Base-by-base conservation (phyloP, 2,888 invertebrate species). In the Cantharis nigra region DNA sequence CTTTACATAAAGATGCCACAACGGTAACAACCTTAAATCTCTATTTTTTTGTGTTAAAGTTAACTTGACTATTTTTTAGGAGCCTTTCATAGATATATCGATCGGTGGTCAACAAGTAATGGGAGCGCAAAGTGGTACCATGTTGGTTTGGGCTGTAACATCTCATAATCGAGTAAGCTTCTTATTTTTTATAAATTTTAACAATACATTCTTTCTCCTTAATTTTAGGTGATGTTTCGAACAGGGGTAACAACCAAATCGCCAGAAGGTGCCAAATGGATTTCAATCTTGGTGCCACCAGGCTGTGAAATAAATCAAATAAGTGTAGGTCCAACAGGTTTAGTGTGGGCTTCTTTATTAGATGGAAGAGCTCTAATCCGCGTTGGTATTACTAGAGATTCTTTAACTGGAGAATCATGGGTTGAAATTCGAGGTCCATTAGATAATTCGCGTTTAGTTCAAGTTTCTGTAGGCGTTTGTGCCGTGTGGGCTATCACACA, bases 61-160 rank as follows among this genome's bases (percentile, higher is more conserved):
- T 49, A 14, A 63, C 18, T n/a, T 49, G 11, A n/a, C 5, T n/a
- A n/a, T 14, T 26, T 65, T 79, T 78, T 81, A 94, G 91, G 97
- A 98, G 87, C 97, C 97, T 4, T 97, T 98, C 85, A 96, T 97
- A 85, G 97, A 97, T 90, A 92, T 98, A 69, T 92, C 94, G 78
- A 94, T 97, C 82, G 97, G 97, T 49, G 97, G 97, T 26, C 94
- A 94, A 85, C 93, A 93, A 85, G 91, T 97, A 81, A 94, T 96
- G 71, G 95, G 95, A 85, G 94, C 94, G 20, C 91, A 92, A 78
- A 90, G 92, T 14, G 96, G 96, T 23, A 92, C 92, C 63, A 91
- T 97, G 83, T 90, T 94, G 78, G 97, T 98, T 9, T 98, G 98
- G 98, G 96, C 97, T 10, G 95, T 98, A 72, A 98, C 98, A 28